Evolutionary conservation across 2,888 invertebrate genomes (phyloP).

Genomic region (Acronicta leporina): DNA sequence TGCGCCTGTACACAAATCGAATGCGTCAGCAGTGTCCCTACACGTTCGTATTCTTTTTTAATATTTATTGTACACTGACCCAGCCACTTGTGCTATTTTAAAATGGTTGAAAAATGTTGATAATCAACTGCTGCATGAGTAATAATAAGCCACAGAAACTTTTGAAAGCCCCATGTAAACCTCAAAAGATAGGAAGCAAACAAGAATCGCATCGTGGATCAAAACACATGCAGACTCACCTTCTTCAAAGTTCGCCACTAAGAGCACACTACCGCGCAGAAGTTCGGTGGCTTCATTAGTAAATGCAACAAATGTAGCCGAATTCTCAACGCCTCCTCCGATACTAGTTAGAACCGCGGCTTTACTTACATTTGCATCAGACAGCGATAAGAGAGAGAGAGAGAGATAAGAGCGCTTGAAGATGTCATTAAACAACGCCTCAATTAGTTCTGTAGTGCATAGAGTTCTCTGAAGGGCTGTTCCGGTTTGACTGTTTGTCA

Average conservation of each 20-base stretch:
- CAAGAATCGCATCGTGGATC: not conserved
- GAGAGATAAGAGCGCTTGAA: constrained; percentile 31
- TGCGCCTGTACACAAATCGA: too few relatives aligned
- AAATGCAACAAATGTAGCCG: constrained; percentile 31
- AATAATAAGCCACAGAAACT: not conserved
- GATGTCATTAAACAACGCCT: constrained; percentile 41
- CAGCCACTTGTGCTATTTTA: too few relatives aligned
- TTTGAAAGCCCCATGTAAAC: not conserved
- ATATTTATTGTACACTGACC: too few relatives aligned
- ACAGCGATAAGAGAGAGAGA: constrained; percentile 35
- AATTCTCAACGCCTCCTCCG: constrained; percentile 23
- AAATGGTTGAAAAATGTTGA: too few relatives aligned
- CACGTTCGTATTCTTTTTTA: too few relatives aligned
- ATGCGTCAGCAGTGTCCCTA: too few relatives aligned
- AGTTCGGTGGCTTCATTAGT: constrained; percentile 43
- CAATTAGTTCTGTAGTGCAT: constrained; percentile 31
- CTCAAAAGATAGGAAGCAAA: not conserved
- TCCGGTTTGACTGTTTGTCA: constrained; percentile 9
- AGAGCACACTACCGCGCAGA: constrained; percentile 20
- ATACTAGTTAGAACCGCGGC: constrained; percentile 43
- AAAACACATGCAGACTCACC: constrained; percentile 9
- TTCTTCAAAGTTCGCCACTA: constrained; percentile 15
- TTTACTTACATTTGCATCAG: constrained; percentile 31
- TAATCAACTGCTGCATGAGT: too few relatives aligned
- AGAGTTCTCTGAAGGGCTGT: constrained; percentile 26